Evolutionary conservation across 2,113 vertebrate species (phyloP), one percentile per base, ranked within the genome.

Genomic region (Pluvialis apricaria): DNA sequence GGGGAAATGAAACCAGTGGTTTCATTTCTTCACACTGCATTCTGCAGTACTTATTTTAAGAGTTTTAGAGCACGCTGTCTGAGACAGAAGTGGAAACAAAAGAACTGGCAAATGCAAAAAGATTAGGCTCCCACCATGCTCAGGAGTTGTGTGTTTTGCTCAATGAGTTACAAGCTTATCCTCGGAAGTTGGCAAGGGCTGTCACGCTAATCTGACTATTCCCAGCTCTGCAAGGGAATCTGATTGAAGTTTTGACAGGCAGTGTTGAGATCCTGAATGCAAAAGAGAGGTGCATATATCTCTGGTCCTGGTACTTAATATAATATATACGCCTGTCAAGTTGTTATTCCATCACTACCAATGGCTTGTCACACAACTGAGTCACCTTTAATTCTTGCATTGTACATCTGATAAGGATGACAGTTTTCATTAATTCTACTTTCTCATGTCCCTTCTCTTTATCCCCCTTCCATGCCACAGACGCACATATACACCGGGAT

Each of bases 1-100:
- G 72, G 65, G 55, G 96, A 97, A 97, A 82, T 22, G 97, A 97
- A 97, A 97, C 95, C 1, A 0, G 0, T 25, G 44, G 92, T 97
- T 97, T 97, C 94, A 75, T 97, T 97, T 94, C 95, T 97, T 82
- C 26, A 32, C 26, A 29, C 29, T 54, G 34, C 32, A 15, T 85
- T 95, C 82, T 82, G n/a, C 51, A 70, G 5, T 24, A 51, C 45
- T 88, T 93, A 87, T 92, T 95, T 97, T 92, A 81, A 94, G 54
- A 22, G 9, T 66, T 66, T 86, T 71, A 72, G 51, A 82, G 49
- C 31, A 57, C 9, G 5, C 13, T 21, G 26, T 44, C 22, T 78
- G 60, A 87, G n/a, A 61, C 26, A 79, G 44, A 31, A 72, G 9
- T 62, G 36, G 32, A 86, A 82, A 58, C n/a, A 95, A 66, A 93